Evolutionary conservation across 2,888 invertebrate genomes (phyloP), one percentile per base, ranked within the genome.

Genomic region (Papilio gigon): DNA sequence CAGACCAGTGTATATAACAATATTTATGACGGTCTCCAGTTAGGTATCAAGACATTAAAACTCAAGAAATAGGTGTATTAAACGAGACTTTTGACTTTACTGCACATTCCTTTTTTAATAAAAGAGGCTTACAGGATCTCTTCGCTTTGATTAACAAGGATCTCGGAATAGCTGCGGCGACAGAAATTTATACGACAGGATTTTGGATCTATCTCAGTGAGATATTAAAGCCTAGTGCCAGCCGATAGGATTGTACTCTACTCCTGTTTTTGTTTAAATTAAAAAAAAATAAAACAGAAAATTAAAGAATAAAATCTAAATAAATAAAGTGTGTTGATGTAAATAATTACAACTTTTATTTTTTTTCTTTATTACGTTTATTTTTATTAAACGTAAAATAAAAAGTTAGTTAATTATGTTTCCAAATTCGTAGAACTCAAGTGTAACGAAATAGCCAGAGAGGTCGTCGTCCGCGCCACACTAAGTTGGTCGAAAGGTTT

Each of bases 401-500:
- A 14, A 14, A 2, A 14, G 1, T 4, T 4, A 40, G 12, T 11
- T n/a, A 17, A n/a, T 8, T 6, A 17, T 17, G n/a, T n/a, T 42
- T 8, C 4, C 42, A 42, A 17, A 42, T 42, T 42, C 42, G 40
- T 60, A 33, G 30, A 61, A 61, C 17, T 61, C 9, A 42, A 44
- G 25, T 37, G 4, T 25, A 60, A 27, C 61, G 20, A 22, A 60
- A 66, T 35, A 35, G 8, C 33, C n/a, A 30, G 50, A 56, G 56
- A 68, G 67, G 35, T 68, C 63, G 42, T 58, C 27, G 63, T 33
- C 58, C 33, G 56, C 58, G 44, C 40, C 35, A 44, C 25, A 35
- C 35, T 35, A 40, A 58, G 8, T 62, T 30, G n/a, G 67, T 56
- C 22, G 56, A 67, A 62, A 42, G 62, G 67, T 63, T 58, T 58